These are phyloP conservation scores for Mastomys natalensis DNA, from an alignment of 2,113 vertebrate species.

Conservation along the genomic window DNA sequence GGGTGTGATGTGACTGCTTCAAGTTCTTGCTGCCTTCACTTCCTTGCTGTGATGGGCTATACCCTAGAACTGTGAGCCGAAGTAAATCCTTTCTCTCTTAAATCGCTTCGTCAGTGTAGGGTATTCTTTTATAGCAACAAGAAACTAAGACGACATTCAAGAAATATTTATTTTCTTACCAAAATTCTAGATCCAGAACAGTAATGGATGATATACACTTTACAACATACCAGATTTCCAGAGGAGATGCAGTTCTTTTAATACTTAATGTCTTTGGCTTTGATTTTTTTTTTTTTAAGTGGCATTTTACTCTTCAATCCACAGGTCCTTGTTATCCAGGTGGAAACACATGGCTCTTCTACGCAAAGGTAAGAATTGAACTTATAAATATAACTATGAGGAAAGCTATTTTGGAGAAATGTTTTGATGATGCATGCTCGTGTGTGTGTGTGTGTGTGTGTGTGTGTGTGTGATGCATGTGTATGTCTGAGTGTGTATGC, in stretches of 20 bases:
- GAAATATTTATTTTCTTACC: constrained; percentile 20
- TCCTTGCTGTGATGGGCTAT: not conserved
- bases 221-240: not conserved
- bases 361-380: constrained; percentile 91
- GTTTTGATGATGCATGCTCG: not conserved
- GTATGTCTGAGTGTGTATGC: fast-evolving
- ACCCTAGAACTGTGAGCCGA: not conserved
- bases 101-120: not conserved
- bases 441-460: too few species aligned
- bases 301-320: constrained; percentile 64
- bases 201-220: not conserved
- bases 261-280: not conserved
- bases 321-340: constrained; percentile 76
- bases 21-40: not conserved
- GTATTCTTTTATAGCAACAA: too few species aligned
- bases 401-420: not conserved
- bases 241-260: not conserved
- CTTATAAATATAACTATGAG: constrained; percentile 7
- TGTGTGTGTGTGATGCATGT: not conserved
- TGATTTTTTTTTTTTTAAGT: not conserved
- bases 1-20: not conserved
- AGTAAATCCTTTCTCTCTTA: not conserved
- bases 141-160: not conserved
- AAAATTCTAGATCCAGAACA: not conserved
- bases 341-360: constrained; percentile 92